Evolutionary conservation across 30 jellyfish, hydroid and myxozoan species (phyloP).

Genomic region (Sanderia malayensis): DNA sequence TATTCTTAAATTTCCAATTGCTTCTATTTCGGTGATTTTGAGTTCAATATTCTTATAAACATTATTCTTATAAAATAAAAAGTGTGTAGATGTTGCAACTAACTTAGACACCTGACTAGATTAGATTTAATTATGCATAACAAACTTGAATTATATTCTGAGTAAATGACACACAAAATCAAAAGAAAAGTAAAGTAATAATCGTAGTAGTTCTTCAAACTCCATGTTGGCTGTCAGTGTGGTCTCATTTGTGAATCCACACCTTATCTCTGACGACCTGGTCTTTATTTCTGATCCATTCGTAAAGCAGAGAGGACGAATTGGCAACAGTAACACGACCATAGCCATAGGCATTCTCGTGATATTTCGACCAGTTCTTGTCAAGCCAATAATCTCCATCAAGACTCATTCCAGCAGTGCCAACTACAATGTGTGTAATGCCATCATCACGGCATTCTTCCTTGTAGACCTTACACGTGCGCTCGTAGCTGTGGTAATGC

Average conservation of each 20-base stretch:
- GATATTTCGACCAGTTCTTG: conserved; percentile 72
- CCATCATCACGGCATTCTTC: conserved; percentile 82
- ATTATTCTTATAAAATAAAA: too few species aligned
- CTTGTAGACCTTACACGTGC: conserved; percentile 81
- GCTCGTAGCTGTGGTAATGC: conserved; percentile 92
- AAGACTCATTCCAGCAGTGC: conserved; percentile 77
- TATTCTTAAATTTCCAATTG: too few species aligned
- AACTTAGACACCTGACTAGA: too few species aligned
- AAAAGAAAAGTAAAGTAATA: too few species aligned
- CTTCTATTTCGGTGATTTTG: too few species aligned
- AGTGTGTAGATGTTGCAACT: too few species aligned
- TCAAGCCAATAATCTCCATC: conserved; percentile 55
- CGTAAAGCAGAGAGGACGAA: conserved; percentile 66
- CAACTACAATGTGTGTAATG: conserved; percentile 70
- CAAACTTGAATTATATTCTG: too few species aligned
- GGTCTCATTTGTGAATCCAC: conserved; percentile 58
- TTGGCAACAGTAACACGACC: conserved; percentile 88
- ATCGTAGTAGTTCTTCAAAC: too few species aligned
- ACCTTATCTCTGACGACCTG: conserved; percentile 58
- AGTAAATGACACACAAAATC: too few species aligned
- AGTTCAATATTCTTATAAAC: too few species aligned
- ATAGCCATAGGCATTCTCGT: conserved; percentile 67
- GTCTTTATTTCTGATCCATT: conserved; percentile 72
- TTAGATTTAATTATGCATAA: too few species aligned
- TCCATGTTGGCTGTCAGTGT: too few species aligned